Conservation (phyloP, 2,113 vertebrate species). For the Malurus alboscapulatus region DNA sequence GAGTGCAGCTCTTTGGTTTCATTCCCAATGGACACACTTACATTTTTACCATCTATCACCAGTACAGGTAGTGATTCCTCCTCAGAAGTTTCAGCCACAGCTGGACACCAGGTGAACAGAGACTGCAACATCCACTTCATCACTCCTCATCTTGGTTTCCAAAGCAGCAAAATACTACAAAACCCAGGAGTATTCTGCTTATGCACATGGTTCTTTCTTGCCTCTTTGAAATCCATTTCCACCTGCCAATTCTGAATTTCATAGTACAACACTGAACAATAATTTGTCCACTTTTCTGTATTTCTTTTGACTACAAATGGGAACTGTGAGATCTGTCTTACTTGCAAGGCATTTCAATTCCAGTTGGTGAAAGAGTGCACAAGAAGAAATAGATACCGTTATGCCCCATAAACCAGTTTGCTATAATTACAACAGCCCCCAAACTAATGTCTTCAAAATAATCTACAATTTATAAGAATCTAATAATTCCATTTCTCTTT, state of each 20-base stretch:
- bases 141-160: neutral
- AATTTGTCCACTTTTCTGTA: neutral
- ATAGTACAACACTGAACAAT: neutral
- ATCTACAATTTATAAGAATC: neutral
- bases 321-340: neutral
- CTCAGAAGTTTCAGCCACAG: neutral
- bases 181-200: neutral
- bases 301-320: neutral
- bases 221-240: neutral
- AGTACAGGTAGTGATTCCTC: neutral
- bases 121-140: neutral
- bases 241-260: neutral
- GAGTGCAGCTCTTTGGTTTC: neutral
- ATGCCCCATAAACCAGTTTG: neutral
- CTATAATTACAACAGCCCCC: neutral
- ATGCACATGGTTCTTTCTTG: accelerated
- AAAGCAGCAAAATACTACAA: neutral
- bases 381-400: neutral
- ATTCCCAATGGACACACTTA: neutral
- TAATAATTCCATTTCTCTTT: neutral
- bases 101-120: neutral
- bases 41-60: neutral
- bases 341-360: neutral
- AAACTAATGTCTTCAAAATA: neutral
- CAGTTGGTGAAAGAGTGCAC: neutral